A percentile compares a stretch with the other conserved stretches of the same genome.
Conservation (phyloP, 2,113 vertebrate genomes). For the Tiliqua scincoides region DNA sequence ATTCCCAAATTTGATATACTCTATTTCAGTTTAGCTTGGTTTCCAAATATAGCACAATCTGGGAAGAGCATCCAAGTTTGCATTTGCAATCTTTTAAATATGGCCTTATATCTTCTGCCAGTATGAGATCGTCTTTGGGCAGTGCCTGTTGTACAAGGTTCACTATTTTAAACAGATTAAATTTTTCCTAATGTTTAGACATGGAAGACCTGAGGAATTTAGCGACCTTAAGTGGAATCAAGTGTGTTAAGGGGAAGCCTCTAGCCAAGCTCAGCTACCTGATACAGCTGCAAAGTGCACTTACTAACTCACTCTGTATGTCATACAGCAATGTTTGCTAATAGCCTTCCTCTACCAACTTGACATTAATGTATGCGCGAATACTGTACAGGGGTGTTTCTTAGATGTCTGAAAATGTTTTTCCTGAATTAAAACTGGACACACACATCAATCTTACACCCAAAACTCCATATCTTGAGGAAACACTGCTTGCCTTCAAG, state of each 20-base stretch:
- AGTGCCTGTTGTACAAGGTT: not conserved
- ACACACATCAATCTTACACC: too few relatives aligned
- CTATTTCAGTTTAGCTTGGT: not conserved
- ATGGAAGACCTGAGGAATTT: not conserved
- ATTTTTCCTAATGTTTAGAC: not conserved
- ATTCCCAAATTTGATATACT: not conserved
- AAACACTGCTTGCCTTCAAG: too few relatives aligned
- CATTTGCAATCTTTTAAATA: conserved; percentile 22
- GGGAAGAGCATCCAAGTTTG: conserved; percentile 11
- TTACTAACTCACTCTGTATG: not conserved
- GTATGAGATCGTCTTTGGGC: not conserved
- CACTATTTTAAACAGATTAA: conserved; percentile 1
- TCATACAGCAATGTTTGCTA: not conserved
- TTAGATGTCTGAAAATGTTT: not conserved
- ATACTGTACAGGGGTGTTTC: too few relatives aligned
- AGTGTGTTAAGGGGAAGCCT: not conserved
- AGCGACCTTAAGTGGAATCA: conserved; percentile 1
- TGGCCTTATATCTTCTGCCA: not conserved
- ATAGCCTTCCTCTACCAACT: too few relatives aligned
- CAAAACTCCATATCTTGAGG: too few relatives aligned
- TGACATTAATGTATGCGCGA: not conserved
- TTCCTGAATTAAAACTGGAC: not conserved
- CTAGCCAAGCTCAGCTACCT: not conserved
- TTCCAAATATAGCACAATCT: not conserved
- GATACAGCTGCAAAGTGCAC: not conserved